phyloP scores from a whole-genome alignment of 2,888 invertebrate species.

The Nemoura dubitans region DNA sequence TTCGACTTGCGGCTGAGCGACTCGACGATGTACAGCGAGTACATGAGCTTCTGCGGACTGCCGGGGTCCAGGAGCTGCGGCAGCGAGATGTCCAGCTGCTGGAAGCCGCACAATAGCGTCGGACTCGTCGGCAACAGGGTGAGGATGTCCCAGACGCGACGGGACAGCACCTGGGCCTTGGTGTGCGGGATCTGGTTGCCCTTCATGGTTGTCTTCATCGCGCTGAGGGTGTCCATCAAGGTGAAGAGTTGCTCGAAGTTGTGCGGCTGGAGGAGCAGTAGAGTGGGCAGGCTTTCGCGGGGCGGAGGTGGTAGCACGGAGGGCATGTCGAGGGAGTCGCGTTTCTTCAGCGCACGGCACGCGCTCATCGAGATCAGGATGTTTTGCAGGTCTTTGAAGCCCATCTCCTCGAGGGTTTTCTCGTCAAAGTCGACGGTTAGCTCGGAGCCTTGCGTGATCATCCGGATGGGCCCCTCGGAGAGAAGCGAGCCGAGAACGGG shows the following conservation, averaged over 20 bases:
- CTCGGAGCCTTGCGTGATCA: slow-evolving; percentile 95
- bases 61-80: slow-evolving; percentile 84
- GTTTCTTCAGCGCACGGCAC: slow-evolving; percentile 67
- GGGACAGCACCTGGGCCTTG: slow-evolving; percentile 82
- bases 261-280: slow-evolving; percentile 82
- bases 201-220: slow-evolving; percentile 81
- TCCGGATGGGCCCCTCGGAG: slow-evolving; percentile 85
- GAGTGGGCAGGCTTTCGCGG: slow-evolving; percentile 84
- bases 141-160: slow-evolving; percentile 94
- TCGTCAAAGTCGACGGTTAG: slow-evolving; percentile 92
- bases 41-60: slow-evolving; percentile 94
- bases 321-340: slow-evolving; percentile 82
- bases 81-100: slow-evolving; percentile 73
- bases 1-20: slow-evolving; percentile 64
- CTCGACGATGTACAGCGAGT: slow-evolving; percentile 91
- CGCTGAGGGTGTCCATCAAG: slow-evolving; percentile 88
- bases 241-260: slow-evolving; percentile 92
- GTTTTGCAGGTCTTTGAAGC: slow-evolving; percentile 90
- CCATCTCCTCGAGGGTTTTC: slow-evolving; percentile 88
- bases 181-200: slow-evolving; percentile 56
- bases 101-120: slow-evolving; percentile 83
- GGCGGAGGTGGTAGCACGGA: slow-evolving; percentile 88
- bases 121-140: slow-evolving; percentile 92
- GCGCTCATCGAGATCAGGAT: slow-evolving; percentile 92
- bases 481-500: slow-evolving; percentile 74